Percentiles rank a stretch among this genome's conserved stretches.
Evolutionary conservation across 1,140 invertebrate species (phyloP).

Genomic region (Diorhabda elongata): DNA sequence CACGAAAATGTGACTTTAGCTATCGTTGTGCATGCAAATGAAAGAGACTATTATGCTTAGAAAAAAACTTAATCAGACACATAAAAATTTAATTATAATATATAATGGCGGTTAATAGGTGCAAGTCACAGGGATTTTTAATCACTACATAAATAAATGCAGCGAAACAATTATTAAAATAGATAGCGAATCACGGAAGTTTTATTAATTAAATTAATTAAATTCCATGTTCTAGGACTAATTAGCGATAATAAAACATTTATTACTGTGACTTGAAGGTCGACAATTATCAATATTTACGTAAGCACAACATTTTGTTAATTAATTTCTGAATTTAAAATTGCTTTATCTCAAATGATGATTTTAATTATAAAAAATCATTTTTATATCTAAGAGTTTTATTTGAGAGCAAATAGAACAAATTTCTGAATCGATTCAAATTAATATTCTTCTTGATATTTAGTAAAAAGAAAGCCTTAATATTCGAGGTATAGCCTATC

Average conservation of each 20-base stretch:
- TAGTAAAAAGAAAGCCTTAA: no score
- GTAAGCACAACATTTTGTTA: no score
- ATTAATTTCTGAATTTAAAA: no score
- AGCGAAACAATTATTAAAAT: constrained; percentile 4
- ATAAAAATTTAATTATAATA: constrained; percentile 13
- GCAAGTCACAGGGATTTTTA: constrained; percentile 10
- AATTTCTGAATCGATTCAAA: no score
- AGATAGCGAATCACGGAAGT: constrained; percentile 13
- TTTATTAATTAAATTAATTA: constrained; percentile 18
- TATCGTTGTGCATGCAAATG: not conserved
- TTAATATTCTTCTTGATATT: no score
- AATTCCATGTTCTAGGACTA: constrained; percentile 9
- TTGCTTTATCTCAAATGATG: no score
- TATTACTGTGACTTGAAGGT: not conserved
- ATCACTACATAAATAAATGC: constrained; percentile 6
- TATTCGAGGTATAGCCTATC: no score
- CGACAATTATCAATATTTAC: not conserved
- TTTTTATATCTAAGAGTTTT: no score
- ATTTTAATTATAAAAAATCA: no score
- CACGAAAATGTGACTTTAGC: not conserved
- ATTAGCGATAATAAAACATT: constrained; percentile 15
- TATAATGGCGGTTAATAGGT: not conserved
- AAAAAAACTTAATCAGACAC: not conserved
- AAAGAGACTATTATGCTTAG: not conserved
- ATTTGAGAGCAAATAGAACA: no score